Conservation (phyloP, 2,797 vertebrate species). For the Lithobates pipiens region DNA sequence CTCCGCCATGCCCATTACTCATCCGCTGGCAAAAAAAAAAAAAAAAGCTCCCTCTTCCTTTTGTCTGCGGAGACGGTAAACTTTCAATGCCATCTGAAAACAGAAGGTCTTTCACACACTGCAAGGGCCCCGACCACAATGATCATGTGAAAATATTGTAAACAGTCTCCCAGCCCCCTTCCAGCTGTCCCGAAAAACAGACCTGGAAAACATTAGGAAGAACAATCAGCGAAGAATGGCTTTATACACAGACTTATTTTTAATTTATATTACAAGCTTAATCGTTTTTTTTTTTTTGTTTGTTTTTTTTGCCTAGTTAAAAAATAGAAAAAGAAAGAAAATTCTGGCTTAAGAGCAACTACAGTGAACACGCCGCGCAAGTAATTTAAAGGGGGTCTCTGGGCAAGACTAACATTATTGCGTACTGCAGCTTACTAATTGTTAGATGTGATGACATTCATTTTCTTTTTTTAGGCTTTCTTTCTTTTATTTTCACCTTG, state of each 20-base stretch:
- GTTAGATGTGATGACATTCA: no score
- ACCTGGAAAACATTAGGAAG: conserved; percentile 70
- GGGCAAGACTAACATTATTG: no score
- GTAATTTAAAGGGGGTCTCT: background rate
- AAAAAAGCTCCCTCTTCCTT: conserved; percentile 72
- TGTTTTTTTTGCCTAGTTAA: conserved; percentile 57
- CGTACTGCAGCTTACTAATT: no score
- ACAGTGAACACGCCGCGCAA: background rate
- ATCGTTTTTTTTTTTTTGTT: conserved; percentile 52
- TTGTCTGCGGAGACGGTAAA: conserved; percentile 78
- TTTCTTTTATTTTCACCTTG: no score
- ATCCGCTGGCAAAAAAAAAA: conserved; percentile 72
- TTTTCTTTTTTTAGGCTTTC: no score
- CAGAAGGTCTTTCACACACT: conserved; percentile 76
- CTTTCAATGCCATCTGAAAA: conserved; percentile 79
- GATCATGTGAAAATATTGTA: conserved; percentile 80
- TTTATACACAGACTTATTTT: conserved; percentile 21
- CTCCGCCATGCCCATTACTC: conserved; percentile 77
- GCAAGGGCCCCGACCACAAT: conserved; percentile 73
- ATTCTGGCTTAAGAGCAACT: background rate
- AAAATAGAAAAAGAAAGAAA: conserved; percentile 34
- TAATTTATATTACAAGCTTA: conserved; percentile 64
- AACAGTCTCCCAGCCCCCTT: conserved; percentile 77
- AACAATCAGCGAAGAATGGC: conserved; percentile 66
- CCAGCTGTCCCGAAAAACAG: conserved; percentile 71